These are phyloP conservation scores for Rhea pennata DNA, from an alignment of 2,113 vertebrate species.

Conservation along the genomic window DNA sequence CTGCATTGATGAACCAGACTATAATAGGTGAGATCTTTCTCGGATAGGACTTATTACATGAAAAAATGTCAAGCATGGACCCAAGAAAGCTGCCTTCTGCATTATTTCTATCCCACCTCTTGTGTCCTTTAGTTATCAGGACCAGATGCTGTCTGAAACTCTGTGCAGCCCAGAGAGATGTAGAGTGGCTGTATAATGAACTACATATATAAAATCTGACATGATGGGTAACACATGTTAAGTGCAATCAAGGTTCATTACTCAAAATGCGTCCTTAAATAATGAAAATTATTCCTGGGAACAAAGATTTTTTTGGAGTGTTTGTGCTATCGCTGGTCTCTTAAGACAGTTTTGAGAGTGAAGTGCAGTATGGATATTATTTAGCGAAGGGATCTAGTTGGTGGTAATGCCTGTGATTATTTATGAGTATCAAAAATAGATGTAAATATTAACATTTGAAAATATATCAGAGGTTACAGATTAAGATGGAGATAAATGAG, in stretches of 20 bases:
- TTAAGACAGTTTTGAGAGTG: not conserved
- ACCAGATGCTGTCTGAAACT: not conserved
- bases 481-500: not conserved
- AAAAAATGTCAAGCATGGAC: not conserved
- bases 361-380: not conserved
- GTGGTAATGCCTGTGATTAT: not conserved
- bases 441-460: constrained; percentile 22
- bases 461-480: not conserved
- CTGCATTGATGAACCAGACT: not conserved
- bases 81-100: not conserved
- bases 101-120: not conserved
- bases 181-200: not conserved
- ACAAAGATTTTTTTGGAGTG: not conserved
- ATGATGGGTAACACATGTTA: not conserved
- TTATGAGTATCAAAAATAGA: constrained; percentile 1
- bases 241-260: not conserved
- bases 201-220: not conserved
- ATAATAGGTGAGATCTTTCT: not conserved
- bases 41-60: not conserved
- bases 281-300: not conserved
- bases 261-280: not conserved
- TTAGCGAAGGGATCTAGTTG: not conserved
- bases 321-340: not conserved
- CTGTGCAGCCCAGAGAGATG: rapidly evolving
- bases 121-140: not conserved